Evolutionary conservation across 1,140 invertebrate species (phyloP).

Genomic region (Drosophila funebris): DNA sequence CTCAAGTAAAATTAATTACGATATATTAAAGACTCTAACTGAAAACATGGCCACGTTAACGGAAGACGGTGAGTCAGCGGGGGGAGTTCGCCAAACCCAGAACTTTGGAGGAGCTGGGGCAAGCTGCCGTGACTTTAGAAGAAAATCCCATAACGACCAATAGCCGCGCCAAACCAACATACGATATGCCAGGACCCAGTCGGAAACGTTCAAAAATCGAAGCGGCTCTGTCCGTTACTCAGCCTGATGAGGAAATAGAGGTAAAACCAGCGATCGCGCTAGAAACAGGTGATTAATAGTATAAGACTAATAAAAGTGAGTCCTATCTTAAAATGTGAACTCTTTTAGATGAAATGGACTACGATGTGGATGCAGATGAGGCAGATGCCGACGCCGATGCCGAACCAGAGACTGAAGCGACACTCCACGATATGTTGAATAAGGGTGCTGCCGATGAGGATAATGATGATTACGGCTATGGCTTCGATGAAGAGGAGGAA

Average conservation of each 20-base stretch:
- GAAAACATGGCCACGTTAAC: constrained; percentile 54
- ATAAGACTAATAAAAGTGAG: neutral
- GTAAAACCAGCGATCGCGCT: constrained; percentile 38
- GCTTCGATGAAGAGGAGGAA: constrained; percentile 79
- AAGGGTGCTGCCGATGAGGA: constrained; percentile 69
- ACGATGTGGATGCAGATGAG: constrained; percentile 48
- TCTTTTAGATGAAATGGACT: constrained; percentile 25
- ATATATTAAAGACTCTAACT: constrained; percentile 92
- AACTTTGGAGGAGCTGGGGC: constrained; percentile 49
- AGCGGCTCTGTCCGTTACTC: constrained; percentile 60
- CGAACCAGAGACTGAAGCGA: constrained; percentile 74
- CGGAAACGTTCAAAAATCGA: constrained; percentile 68
- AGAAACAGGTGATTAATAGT: constrained; percentile 42
- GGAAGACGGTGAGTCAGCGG: constrained; percentile 16
- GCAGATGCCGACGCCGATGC: constrained; percentile 60
- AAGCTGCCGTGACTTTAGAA: constrained; percentile 61
- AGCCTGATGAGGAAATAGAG: constrained; percentile 17
- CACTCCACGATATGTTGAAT: constrained; percentile 81
- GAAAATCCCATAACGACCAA: constrained; percentile 62
- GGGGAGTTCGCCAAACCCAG: constrained; percentile 33
- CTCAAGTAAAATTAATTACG: constrained; percentile 98
- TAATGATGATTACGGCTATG: constrained; percentile 77
- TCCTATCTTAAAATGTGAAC: neutral
- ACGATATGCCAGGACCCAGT: constrained; percentile 65
- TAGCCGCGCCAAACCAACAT: constrained; percentile 54